phyloP scores from a whole-genome alignment of 2,888 invertebrate species.

The Rhagonycha lutea region DNA sequence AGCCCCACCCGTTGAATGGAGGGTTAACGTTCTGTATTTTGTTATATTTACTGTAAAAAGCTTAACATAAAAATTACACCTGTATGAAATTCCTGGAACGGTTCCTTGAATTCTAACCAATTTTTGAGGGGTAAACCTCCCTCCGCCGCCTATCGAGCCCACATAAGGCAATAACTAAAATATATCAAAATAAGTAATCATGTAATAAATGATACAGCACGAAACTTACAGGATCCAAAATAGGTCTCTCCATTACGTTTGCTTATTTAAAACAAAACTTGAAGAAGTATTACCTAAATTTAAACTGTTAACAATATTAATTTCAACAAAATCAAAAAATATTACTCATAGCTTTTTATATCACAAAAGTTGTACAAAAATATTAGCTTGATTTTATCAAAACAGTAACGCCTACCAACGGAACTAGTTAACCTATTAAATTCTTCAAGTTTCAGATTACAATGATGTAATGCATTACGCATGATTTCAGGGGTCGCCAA shows the following conservation, averaged over 20 bases:
- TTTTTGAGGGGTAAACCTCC: conserved; percentile 66
- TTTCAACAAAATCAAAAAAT: neutral
- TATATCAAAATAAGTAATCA: neutral
- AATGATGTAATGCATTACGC: neutral
- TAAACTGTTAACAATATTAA: neutral
- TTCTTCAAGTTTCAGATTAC: neutral
- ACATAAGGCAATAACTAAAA: conserved; percentile 71
- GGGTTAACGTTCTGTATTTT: no score
- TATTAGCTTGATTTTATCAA: neutral
- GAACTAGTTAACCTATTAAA: neutral
- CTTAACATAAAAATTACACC: conserved; percentile 52
- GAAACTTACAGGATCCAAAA: conserved; percentile 11
- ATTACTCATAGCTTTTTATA: neutral
- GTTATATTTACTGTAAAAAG: no score
- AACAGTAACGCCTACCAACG: neutral
- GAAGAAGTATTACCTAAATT: neutral
- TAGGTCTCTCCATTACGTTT: conserved; percentile 8
- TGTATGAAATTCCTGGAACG: conserved; percentile 62
- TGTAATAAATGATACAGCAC: neutral
- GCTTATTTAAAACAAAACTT: neutral
- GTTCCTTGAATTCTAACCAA: conserved; percentile 74
- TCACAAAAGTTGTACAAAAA: neutral
- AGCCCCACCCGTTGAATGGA: no score
- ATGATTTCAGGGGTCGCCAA: no score
- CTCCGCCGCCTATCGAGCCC: conserved; percentile 65